Percentiles rank a stretch among this genome's conserved stretches.
phyloP scores from a whole-genome alignment of 2,888 invertebrate genomes.

The Cheilosia soror region DNA sequence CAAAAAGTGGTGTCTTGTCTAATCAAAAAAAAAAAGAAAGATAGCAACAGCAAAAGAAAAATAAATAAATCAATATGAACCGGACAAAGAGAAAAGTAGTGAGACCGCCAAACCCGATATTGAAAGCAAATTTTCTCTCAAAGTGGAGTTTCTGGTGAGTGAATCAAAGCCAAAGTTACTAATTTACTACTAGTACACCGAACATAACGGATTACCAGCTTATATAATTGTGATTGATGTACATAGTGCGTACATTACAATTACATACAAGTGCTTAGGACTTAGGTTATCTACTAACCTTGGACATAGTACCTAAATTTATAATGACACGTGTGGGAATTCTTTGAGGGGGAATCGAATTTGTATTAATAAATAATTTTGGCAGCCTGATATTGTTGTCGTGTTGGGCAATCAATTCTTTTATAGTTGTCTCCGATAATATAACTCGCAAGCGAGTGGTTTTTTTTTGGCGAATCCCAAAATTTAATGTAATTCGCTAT shows the following conservation, averaged over 20 bases:
- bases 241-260: not conserved
- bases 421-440: not conserved
- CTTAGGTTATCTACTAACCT: conserved; percentile 13
- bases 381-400: not conserved
- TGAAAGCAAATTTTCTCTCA: conserved; percentile 87
- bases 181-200: not conserved
- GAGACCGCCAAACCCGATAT: conserved; percentile 86
- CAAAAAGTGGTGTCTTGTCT: conserved; percentile 42
- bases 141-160: conserved; percentile 88
- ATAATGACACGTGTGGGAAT: not conserved
- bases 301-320: not conserved
- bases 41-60: conserved; percentile 7
- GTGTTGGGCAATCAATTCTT: not conserved
- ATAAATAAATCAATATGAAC: conserved; percentile 80
- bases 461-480: no score
- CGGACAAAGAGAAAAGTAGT: conserved; percentile 84
- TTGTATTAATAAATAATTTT: not conserved
- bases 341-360: conserved; percentile 13
- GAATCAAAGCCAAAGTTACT: not conserved
- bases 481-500: no score
- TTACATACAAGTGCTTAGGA: not conserved
- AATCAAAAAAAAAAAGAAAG: conserved; percentile 1
- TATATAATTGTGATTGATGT: not conserved
- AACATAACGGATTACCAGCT: conserved; percentile 14
- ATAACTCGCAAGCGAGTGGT: not conserved